Conservation (phyloP, 1,140 invertebrate genomes). For the Rhynchophorus ferrugineus region DNA sequence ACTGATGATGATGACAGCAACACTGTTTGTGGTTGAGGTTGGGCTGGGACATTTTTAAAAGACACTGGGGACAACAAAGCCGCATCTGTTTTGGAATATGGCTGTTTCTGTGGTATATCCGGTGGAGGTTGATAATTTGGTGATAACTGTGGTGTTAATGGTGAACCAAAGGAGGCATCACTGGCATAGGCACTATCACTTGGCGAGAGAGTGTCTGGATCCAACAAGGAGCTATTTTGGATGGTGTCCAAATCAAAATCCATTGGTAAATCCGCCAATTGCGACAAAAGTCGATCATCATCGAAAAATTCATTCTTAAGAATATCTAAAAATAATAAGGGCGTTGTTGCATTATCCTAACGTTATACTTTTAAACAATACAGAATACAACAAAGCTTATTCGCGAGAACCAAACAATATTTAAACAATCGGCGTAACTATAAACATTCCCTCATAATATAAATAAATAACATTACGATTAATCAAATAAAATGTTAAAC, state of each 20-base stretch:
- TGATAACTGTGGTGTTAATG: conserved; percentile 17
- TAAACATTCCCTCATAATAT: not conserved
- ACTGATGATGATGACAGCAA: conserved; percentile 33
- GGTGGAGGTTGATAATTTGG: conserved; percentile 6
- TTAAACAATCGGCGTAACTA: no score
- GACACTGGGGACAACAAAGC: not conserved
- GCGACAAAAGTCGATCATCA: conserved; percentile 34
- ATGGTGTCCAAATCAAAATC: conserved; percentile 35
- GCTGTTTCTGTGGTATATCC: not conserved
- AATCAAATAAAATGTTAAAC: conserved; percentile 10
- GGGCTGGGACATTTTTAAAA: conserved; percentile 11
- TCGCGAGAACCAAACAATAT: no score
- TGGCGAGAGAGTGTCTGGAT: conserved; percentile 24
- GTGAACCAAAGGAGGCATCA: conserved; percentile 15
- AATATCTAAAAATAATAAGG: conserved; percentile 35
- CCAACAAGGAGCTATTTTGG: conserved; percentile 28
- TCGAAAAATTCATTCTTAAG: conserved; percentile 35
- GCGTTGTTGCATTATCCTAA: conserved; percentile 4
- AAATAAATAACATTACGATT: conserved; percentile 8
- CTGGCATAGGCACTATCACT: conserved; percentile 17
- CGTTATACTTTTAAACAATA: no score
- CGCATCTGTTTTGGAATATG: not conserved
- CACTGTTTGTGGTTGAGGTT: conserved; percentile 24
- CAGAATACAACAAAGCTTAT: no score
- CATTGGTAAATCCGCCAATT: conserved; percentile 34